Percentiles rank a stretch among this genome's conserved stretches.
Conservation (phyloP, 2,888 invertebrate species). For the Onthophagus sagittarius region DNA sequence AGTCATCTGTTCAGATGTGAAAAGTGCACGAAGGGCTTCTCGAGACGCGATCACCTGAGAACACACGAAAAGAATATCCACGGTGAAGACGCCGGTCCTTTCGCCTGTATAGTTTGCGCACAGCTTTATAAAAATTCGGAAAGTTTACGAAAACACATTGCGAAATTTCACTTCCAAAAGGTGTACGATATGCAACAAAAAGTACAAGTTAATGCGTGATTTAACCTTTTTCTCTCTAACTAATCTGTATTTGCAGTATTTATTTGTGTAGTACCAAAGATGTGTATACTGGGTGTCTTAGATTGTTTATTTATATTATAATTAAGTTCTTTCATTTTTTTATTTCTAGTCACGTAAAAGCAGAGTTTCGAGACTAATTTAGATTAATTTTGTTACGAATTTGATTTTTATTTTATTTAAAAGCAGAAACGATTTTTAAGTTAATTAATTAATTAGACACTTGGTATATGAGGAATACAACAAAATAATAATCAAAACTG, state of each 20-base stretch:
- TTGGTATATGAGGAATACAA: slow-evolving; percentile 1
- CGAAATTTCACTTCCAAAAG: slow-evolving; percentile 46
- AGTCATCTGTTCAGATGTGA: slow-evolving; percentile 42
- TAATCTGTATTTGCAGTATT: slow-evolving; percentile 7
- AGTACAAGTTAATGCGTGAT: slow-evolving; percentile 21
- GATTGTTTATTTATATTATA: not conserved
- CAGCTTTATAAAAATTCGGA: slow-evolving; percentile 50
- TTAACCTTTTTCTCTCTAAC: not conserved
- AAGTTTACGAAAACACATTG: slow-evolving; percentile 49
- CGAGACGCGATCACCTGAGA: slow-evolving; percentile 47
- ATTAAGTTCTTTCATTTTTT: not conserved
- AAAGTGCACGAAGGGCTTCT: slow-evolving; percentile 46
- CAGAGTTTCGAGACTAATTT: slow-evolving; percentile 2
- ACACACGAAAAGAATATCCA: slow-evolving; percentile 51
- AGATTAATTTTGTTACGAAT: not conserved
- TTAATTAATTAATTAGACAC: slow-evolving; percentile 1
- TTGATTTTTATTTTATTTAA: not conserved
- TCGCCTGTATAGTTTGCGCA: slow-evolving; percentile 47
- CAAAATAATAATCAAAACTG: not conserved
- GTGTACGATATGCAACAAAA: slow-evolving; percentile 24
- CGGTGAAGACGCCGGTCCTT: slow-evolving; percentile 50
- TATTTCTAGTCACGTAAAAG: not conserved
- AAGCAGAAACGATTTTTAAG: not conserved
- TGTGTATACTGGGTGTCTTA: slow-evolving; percentile 7
- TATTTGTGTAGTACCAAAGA: slow-evolving; percentile 18